Evolutionary conservation across 1,140 invertebrate species (phyloP), one percentile per base, ranked within the genome.

Genomic region (Drosophila subpulchrella): DNA sequence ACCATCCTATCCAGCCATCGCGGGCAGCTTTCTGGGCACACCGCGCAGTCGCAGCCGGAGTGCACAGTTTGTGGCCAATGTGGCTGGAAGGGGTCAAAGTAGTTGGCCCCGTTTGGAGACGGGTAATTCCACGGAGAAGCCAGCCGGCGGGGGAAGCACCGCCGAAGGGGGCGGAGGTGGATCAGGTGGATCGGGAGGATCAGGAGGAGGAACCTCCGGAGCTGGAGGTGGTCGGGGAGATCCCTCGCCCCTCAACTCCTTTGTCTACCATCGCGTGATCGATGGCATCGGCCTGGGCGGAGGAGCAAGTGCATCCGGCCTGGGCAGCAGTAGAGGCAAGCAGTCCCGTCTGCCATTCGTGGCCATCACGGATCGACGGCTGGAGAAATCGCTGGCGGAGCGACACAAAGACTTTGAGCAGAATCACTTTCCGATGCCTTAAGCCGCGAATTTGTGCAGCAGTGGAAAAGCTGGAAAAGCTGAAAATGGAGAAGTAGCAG

Each of bases 341-440:
- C 91, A 92, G 71, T 72, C 68, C 12, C 76, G 85, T 11, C 60
- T 92, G 53, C 91, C 91, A 5, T 92, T 92, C 70, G 91, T 92
- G 53, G 91, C 91, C 55, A 91, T 92, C 38, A 92, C 91, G 24
- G 91, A 92, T 59, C 75, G 90, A 5, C 79, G 91, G 5, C 66
- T 92, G 48, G 91, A 92, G 55, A 90, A 81, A 51, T 44, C 75
- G 57, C 47, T 78, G 27, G 72, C 70, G 1, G 82, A 88, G 47
- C 81, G 75, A 27, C 85, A 90, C 66, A 88, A 90, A 90, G 90
- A 91, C 67, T 90, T 89, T 70, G 83, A 91, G 82, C 90, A 91
- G 73, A 91, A 91, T 83, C 78, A 90, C 86, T 91, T 75, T 80
- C 86, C 90, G 70, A 82, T 91, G 90, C 90, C 90, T 90, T 91